A percentile compares a stretch with the other conserved stretches of the same genome.
Evolutionary conservation across 1,140 invertebrate genomes (phyloP).

Genomic region (Atta cephalotes): DNA sequence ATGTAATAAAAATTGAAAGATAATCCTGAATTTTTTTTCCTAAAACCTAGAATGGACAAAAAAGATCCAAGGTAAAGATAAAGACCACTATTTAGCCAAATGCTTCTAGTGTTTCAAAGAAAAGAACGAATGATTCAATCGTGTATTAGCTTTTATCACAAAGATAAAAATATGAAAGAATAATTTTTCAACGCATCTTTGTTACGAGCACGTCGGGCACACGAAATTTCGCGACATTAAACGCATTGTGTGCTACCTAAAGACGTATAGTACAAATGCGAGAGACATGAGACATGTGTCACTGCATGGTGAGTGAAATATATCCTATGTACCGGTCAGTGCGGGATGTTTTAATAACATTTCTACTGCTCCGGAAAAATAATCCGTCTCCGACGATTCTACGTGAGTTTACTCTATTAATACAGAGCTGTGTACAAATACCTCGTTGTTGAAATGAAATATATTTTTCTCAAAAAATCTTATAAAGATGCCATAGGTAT

Average conservation of each 20-base stretch:
- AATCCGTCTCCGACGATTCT: slow-evolving; percentile 35
- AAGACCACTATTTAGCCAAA: too few species aligned
- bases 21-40: too few species aligned
- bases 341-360: slow-evolving; percentile 54
- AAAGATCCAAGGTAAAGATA: too few species aligned
- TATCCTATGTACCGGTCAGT: neutral
- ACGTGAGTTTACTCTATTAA: slow-evolving; percentile 42
- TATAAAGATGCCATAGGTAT: neutral
- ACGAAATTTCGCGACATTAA: slow-evolving; percentile 4
- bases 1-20: too few species aligned
- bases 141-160: neutral
- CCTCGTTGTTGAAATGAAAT: neutral
- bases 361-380: slow-evolving; percentile 45
- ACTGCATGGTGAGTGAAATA: slow-evolving; percentile 9
- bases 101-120: too few species aligned
- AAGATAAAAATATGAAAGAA: neutral
- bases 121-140: too few species aligned
- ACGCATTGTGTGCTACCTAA: slow-evolving; percentile 21
- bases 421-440: neutral
- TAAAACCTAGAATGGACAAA: too few species aligned
- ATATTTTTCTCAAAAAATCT: slow-evolving; percentile 19
- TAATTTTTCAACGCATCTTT: neutral
- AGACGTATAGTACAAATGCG: slow-evolving; percentile 40
- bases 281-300: slow-evolving; percentile 35
- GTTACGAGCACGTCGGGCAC: neutral